phyloP scores from a whole-genome alignment of 2,113 vertebrate genomes.

The Labrus mixtus region DNA sequence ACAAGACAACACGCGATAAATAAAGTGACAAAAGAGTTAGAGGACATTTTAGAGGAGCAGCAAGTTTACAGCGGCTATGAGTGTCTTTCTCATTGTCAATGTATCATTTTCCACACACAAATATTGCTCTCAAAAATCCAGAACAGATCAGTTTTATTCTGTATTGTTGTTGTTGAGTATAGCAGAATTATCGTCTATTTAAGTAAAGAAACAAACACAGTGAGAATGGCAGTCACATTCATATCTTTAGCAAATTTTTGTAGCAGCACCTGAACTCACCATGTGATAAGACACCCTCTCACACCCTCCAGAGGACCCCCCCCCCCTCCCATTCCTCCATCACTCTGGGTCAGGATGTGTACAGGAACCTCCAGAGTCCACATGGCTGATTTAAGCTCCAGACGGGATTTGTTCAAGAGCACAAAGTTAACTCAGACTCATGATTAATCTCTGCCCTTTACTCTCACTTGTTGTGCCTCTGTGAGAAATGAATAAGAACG shows the following conservation, averaged over 20 bases:
- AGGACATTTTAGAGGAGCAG: no score
- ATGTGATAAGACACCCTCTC: slow-evolving; percentile 13
- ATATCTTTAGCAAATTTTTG: slow-evolving; percentile 4
- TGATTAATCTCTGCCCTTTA: slow-evolving; percentile 55
- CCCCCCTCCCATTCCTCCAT: slow-evolving; percentile 9
- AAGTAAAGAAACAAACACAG: neutral
- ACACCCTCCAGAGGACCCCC: slow-evolving; percentile 10
- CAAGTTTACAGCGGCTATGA: neutral
- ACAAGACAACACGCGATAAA: no score
- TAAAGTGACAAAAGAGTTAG: no score
- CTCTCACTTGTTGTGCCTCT: slow-evolving; percentile 43
- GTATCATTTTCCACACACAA: neutral
- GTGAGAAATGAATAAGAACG: slow-evolving; percentile 56
- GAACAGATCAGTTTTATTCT: neutral
- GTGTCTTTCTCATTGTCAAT: no score
- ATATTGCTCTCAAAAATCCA: neutral
- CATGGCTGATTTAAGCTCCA: slow-evolving; percentile 41
- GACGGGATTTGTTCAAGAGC: slow-evolving; percentile 34
- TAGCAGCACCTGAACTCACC: slow-evolving; percentile 13
- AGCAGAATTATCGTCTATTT: slow-evolving; percentile 10
- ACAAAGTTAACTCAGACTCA: slow-evolving; percentile 26
- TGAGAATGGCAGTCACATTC: neutral
- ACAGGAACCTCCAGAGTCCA: slow-evolving; percentile 21
- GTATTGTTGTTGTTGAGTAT: slow-evolving; percentile 2
- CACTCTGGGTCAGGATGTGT: slow-evolving; percentile 19